These are phyloP conservation scores for Argyresthia albistria DNA, from an alignment of 2,888 invertebrate genomes.

Conservation along the genomic window DNA sequence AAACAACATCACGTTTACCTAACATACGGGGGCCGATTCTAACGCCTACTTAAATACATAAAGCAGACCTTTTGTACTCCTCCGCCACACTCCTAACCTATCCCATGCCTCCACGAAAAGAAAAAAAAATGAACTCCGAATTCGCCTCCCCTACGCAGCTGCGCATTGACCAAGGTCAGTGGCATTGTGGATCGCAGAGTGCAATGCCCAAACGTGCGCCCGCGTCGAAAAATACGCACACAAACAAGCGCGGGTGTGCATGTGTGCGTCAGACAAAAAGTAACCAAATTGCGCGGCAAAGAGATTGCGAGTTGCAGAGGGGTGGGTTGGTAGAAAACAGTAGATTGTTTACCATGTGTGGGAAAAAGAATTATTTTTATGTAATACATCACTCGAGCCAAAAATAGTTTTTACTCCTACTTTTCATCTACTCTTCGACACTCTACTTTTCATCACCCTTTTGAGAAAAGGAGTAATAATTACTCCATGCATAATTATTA, in stretches of 20 bases:
- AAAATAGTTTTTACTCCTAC: too few species aligned
- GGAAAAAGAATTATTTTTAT: too few species aligned
- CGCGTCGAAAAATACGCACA: constrained; percentile 46
- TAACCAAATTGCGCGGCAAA: constrained; percentile 51
- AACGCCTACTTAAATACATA: too few species aligned
- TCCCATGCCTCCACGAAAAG: background rate
- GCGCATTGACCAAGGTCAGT: constrained; percentile 58
- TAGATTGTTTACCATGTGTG: too few species aligned
- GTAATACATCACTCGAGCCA: too few species aligned
- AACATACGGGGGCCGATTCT: too few species aligned
- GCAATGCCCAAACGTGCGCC: constrained; percentile 59
- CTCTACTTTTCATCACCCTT: too few species aligned
- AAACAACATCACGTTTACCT: too few species aligned
- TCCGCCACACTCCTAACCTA: background rate
- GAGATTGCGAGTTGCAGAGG: constrained; percentile 15
- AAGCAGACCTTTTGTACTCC: background rate
- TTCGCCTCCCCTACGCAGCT: constrained; percentile 46
- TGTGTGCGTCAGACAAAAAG: constrained; percentile 34
- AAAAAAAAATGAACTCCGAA: background rate
- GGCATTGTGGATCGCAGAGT: constrained; percentile 50
- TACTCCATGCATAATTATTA: too few species aligned
- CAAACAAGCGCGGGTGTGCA: constrained; percentile 10
- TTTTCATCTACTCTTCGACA: too few species aligned
- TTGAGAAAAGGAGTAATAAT: too few species aligned
- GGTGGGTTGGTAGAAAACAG: background rate